Base-by-base conservation (phyloP, 2,888 invertebrate species). In the Parnassius apollo region DNA sequence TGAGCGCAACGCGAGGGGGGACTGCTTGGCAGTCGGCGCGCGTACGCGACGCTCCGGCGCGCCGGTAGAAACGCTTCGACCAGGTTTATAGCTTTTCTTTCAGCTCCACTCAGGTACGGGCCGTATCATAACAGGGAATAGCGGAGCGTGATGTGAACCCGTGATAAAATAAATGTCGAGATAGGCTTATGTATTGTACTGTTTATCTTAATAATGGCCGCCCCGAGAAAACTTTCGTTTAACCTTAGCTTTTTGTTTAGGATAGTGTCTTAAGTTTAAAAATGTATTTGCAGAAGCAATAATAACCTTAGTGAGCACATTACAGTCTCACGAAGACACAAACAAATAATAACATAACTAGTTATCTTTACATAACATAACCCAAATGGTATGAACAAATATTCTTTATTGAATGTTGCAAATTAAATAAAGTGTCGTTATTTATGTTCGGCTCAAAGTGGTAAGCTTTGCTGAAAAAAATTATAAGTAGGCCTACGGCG, bases 1-100 rank as follows among this genome's bases (percentile, higher is more conserved):
- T 53, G 59, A 52, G 59, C 59, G 45, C 46, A 46, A 74, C 67
- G 72, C 71, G 75, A 53, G 44, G 69, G 75, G 77, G 70, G 69
- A 74, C 75, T 75, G 83, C 82, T 88, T 86, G 81, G 77, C 81
- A 88, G 86, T 85, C 88, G 82, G 81, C 75, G 81, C 89, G 88
- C 89, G 88, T 88, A 86, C 88, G 86, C 87, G 88, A 84, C 89
- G 88, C 90, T 87, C 81, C 85, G 90, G 83, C 88, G 89, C 88
- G 86, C 85, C 88, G 85, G 86, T 85, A 87, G 86, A 82, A 89
- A 87, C 86, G 89, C 86, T 83, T 77, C 85, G 86, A 90, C 85
- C 91, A 90, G 91, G 89, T 92, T 92, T 92, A 92, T 92, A 84
- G 92, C 89, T 92, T 92, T 92, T 92, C 92, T 92, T 92, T 92